Evolutionary conservation across 1,140 invertebrate species (phyloP), one percentile per base, ranked within the genome.

Genomic region (Atopsyche davidsoni): DNA sequence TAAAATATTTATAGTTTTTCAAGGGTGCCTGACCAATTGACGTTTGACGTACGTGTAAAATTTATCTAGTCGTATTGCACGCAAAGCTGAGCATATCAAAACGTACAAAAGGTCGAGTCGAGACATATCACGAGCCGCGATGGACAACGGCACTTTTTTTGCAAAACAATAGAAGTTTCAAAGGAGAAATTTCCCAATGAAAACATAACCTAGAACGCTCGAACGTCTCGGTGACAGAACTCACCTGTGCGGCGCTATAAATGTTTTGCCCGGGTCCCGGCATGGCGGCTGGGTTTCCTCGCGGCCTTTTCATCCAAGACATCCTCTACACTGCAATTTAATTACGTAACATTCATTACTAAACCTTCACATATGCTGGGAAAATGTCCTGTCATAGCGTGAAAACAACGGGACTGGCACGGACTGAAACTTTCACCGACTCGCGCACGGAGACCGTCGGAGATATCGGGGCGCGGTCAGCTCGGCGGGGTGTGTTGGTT

Each of bases 291-390:
- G 54, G 46, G 46, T 62, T 62, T 46, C 61, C 64, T 54, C 64
- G 62, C 22, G 62, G 56, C 59, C 67, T 64, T 62, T 72, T 71
- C 68, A 67, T 68, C 70, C 69, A 73, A 61, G 69, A 73, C 70
- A 73, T 73, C 53, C 53, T 57, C 56, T 59, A 40, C 17, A 42
- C 46, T 49, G 34, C 43, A 43, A 44, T 17, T 24, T 25, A 48
- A 63, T 70, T 71, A 70, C 63, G 68, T 71, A 73, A 45, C 46
- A 40, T 16, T 13, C 36, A 40, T 42, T 41, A 41, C 23, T 32
- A 42, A 31, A 18, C 46, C 24, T 56, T 63, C 60, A 60, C 69
- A 70, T 70, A 72, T 68, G 69, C 54, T 72, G 46, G 50, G 59
- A 62, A 67, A 63, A 62, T 66, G 66, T 64, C 61, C 63, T 62